Evolutionary conservation across 2,888 invertebrate genomes (phyloP), one percentile per base, ranked within the genome.

Genomic region (Hirtodrosophila duncani): DNA sequence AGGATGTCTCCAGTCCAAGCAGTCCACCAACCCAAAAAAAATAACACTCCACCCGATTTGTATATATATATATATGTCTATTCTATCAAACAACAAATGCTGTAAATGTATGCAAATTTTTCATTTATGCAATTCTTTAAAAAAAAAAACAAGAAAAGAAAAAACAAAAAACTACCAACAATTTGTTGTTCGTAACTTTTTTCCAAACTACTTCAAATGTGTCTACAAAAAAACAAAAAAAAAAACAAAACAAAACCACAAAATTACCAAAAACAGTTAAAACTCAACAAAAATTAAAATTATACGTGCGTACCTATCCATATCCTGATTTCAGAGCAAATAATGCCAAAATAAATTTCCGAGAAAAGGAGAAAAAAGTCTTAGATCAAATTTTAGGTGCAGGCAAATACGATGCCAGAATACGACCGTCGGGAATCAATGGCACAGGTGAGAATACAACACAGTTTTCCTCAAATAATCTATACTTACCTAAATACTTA

Each of bases 331-430:
- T 62, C 89, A 94, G 94, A 90, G 92, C 92, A 88, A 90, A 91
- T 89, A 92, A 91, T 88, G 91, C 89, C 84, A 94, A 93, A 89
- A 92, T 94, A 87, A 96, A 96, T 90, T 96, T 94, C 89, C 91
- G 97, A 81, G 95, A 95, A 89, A 95, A 94, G 88, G 97, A 97
- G 89, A 97, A 97, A 88, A 93, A 95, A 88, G 95, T 97, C 82
- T 89, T 97, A 88, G 97, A 97, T 88, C 93, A 94, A 89, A 97
- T 97, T 88, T 90, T 97, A 84, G 96, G 96, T 64, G 94, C 94
- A 61, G 94, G 94, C 69, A 91, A 94, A 74, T 97, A 97, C 90
- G 97, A 97, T 89, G 95, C 96, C 67, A 90, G 96, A 84, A 97
- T 97, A 86, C 89, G 97, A 85, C 97, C 97, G 43, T 95, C 95